These are phyloP conservation scores for Chaenogobius annularis DNA, from an alignment of 2,113 vertebrate species.

Conservation along the genomic window DNA sequence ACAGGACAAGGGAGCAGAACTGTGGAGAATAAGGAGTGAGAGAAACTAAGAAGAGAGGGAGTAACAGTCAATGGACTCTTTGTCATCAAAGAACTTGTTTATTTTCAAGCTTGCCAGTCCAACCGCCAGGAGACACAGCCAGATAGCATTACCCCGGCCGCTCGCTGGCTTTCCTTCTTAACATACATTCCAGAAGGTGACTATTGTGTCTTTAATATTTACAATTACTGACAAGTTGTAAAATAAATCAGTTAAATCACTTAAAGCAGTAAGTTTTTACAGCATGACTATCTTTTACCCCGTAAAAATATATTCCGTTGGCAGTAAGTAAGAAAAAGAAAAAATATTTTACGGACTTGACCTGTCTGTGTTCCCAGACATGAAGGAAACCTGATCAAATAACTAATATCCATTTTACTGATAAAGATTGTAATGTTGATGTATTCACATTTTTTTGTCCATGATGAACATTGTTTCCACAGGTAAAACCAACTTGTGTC, in stretches of 20 bases:
- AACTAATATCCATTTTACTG: too few relatives aligned
- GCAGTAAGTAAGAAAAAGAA: too few relatives aligned
- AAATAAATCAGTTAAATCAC: constrained; percentile 4
- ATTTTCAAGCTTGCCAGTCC: constrained; percentile 80
- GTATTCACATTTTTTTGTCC: too few relatives aligned
- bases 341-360: too few relatives aligned
- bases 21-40: constrained; percentile 71
- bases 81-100: constrained; percentile 83
- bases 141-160: constrained; percentile 57
- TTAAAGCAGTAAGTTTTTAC: neutral
- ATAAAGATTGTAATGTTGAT: too few relatives aligned
- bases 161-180: constrained; percentile 26
- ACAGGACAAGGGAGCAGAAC: constrained; percentile 53
- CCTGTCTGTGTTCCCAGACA: too few relatives aligned
- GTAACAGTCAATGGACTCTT: constrained; percentile 82
- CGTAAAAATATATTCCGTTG: neutral
- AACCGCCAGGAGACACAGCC: constrained; percentile 75
- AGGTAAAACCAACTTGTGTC: too few relatives aligned
- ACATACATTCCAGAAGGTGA: constrained; percentile 11
- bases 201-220: constrained; percentile 6
- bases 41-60: constrained; percentile 69
- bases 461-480: too few relatives aligned
- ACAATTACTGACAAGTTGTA: constrained; percentile 45
- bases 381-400: too few relatives aligned
- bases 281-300: neutral